Evolutionary conservation across 1,140 invertebrate species (phyloP).

Genomic region (Drosophila truncata): DNA sequence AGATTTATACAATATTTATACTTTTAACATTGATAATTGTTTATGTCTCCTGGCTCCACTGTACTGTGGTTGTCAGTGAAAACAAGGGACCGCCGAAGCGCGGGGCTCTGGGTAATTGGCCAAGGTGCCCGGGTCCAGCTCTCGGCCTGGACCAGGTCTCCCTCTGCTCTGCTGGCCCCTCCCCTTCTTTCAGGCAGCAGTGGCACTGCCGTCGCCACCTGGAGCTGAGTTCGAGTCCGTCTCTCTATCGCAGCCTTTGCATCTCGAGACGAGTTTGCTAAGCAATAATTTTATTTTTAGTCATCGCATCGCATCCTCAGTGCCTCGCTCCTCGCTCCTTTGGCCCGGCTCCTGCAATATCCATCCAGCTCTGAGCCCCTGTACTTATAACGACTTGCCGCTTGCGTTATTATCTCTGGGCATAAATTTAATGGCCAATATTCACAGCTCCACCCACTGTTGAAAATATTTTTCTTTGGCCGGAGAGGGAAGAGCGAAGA

Average conservation of each 20-base stretch:
- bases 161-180: background rate
- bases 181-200: background rate
- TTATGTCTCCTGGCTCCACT: constrained; percentile 1
- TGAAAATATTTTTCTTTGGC: constrained; percentile 67
- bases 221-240: constrained; percentile 26
- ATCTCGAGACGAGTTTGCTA: constrained; percentile 79
- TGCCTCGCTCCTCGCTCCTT: constrained; percentile 28
- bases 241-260: constrained; percentile 67
- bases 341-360: constrained; percentile 18
- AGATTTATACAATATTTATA: too few relatives aligned
- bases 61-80: constrained; percentile 15
- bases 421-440: constrained; percentile 83
- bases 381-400: constrained; percentile 79
- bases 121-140: constrained; percentile 49
- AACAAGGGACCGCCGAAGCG: background rate
- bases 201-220: constrained; percentile 45
- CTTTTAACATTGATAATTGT: background rate
- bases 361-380: constrained; percentile 37
- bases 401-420: constrained; percentile 81
- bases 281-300: constrained; percentile 83
- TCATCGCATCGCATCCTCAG: constrained; percentile 56
- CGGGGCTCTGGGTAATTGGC: constrained; percentile 52
- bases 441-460: constrained; percentile 83
- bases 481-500: constrained; percentile 33
- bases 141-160: constrained; percentile 21